Evolutionary conservation across 2,113 vertebrate species (phyloP).

Genomic region (Rynchops niger): DNA sequence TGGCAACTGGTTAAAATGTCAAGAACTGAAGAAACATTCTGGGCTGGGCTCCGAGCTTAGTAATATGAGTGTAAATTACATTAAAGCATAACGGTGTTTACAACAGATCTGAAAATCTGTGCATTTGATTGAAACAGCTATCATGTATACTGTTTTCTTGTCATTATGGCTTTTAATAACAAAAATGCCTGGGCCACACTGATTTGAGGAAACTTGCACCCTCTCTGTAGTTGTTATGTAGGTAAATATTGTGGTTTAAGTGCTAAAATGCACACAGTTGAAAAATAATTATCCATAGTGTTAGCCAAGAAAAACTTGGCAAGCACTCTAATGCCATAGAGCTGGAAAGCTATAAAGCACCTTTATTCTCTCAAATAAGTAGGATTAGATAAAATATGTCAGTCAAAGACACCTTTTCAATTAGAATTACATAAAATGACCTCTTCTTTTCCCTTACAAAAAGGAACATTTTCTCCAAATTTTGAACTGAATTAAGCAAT

Average conservation of each 20-base stretch:
- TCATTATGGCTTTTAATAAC: not conserved
- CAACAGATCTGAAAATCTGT: not conserved
- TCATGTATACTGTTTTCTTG: not conserved
- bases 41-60: not conserved
- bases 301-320: conserved; percentile 58
- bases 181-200: not conserved
- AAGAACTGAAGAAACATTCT: not conserved
- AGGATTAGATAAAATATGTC: conserved; percentile 4
- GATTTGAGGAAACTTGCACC: not conserved
- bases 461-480: not conserved
- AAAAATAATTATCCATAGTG: conserved; percentile 47
- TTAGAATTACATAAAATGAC: not conserved
- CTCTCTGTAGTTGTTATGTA: not conserved
- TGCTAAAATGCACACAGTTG: conserved; percentile 51
- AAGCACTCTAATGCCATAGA: not conserved
- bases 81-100: not conserved
- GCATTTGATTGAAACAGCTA: not conserved
- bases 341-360: not conserved
- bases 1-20: not conserved
- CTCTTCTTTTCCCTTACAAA: not conserved
- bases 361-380: conserved; percentile 14
- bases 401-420: not conserved
- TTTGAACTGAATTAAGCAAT: not conserved
- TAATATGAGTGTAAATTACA: not conserved
- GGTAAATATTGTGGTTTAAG: conserved; percentile 54